Base-by-base conservation (phyloP, 2,888 invertebrate species). In the Nomada ferruginata region DNA sequence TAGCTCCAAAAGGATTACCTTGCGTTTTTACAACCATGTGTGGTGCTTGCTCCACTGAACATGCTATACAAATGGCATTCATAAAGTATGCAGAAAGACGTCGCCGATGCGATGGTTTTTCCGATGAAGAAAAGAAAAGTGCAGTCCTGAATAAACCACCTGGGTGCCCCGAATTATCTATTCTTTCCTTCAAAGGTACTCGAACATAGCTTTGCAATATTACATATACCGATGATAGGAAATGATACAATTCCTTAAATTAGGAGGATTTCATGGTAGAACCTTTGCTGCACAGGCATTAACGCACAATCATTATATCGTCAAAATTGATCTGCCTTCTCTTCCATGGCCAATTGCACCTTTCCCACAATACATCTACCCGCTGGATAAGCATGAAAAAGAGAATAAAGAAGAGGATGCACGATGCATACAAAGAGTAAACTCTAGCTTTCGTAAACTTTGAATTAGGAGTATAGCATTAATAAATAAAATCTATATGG, bases 191-290 rank as follows among this genome's bases (percentile, higher is more conserved):
- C 23, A 63, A 82, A 63, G 83, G 83, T 83, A 74, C 11, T 11
- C 57, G 50, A 9, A 71, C 13, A n/a, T 61, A 63, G 2, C 23
- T 0, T 63, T 52, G 10, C 36, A 60, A 23, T 47, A 36, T 36
- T 7, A 5, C 36, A 36, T 36, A n/a, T 29, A 1, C 18, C 10
- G 7, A 73, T 11, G 4, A 15, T 3, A n/a, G 10, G 2, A 20
- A 64, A 57, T 72, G 23, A 76, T 69, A 1, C 59, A 47, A 61
- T 65, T 47, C 52, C 20, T 65, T 26, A 65, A 60, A 66, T 71
- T 69, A 83, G 83, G 83, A 36, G 83, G 74, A 70, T 82, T 42
- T 75, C 82, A 83, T 71, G 83, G 83, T 29, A 83, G 82, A 63
- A 83, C 83, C 5, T 83, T 82, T 42, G 83, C 53, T 44, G 83